Evolutionary conservation across 2,113 vertebrate genomes (phyloP), one percentile per base, ranked within the genome.

Genomic region (Phyllopteryx taeniolatus): DNA sequence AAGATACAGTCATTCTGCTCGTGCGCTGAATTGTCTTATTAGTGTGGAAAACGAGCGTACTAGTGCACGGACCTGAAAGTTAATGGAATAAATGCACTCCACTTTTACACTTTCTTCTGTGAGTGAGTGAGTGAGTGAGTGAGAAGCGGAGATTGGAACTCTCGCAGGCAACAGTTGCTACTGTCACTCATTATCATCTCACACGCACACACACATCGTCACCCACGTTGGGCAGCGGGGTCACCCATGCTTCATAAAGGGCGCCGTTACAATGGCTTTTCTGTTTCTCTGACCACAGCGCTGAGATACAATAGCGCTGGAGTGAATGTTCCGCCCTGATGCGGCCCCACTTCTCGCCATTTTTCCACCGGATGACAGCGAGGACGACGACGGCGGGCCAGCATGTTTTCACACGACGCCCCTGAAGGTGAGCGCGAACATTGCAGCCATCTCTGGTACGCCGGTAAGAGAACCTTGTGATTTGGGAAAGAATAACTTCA

Each of bases 181-280:
- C 87, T 86, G 90, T 88, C 90, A 88, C 74, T 91, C 90, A 91
- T 73, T 85, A 79, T 83, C 79, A 73, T 81, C 76, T 33, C 68
- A 57, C 65, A 19, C 68, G 70, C 47, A 59, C 66, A 71, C 63
- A 27, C 61, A 67, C 75, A 62, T 73, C 70, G 62, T 60, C 76
- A 81, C 75, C 71, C 62, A 77, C 68, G 14, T 31, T 33, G n/a
- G 88, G 85, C 86, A 90, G 88, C 80, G 82, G 88, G 86, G 85
- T 88, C 86, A 89, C 81, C 83, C 86, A 89, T 87, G 87, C 87
- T 85, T 88, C 84, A 89, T 89, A 90, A 89, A 88, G 86, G 84
- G 80, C 83, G 74, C 83, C 22, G 83, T 86, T 87, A 89, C 89
- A 89, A 89, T 85, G 88, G 87, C 88, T 88, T 85, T 90, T 84